Evolutionary conservation across 2,113 vertebrate species (phyloP).

Genomic region (Dascyllus trimaculatus): DNA sequence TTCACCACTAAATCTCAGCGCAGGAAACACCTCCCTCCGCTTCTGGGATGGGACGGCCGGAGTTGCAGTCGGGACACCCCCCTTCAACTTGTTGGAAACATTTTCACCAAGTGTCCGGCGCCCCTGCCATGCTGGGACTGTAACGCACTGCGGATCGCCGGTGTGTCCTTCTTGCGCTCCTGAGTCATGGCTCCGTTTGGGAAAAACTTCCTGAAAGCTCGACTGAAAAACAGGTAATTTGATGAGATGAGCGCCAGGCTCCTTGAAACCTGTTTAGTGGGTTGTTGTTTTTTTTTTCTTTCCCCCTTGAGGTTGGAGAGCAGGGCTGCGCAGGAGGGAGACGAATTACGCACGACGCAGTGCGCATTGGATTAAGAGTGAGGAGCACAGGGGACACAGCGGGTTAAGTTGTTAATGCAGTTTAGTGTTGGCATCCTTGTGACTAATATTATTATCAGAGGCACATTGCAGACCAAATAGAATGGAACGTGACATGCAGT

Average conservation of each 20-base stretch:
- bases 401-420: not conserved
- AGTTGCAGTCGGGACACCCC: conserved; percentile 61
- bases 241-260: conserved; percentile 25
- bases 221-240: conserved; percentile 92
- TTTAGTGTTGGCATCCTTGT: not conserved
- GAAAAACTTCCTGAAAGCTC: conserved; percentile 92
- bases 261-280: conserved; percentile 24
- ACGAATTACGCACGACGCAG: conserved; percentile 20
- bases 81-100: conserved; percentile 51
- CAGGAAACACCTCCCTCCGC: conserved; percentile 62
- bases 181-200: conserved; percentile 93
- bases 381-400: not conserved
- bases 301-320: not conserved
- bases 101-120: conserved; percentile 7
- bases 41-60: conserved; percentile 45
- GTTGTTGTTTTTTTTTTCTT: not conserved
- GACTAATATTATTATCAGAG: no score
- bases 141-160: conserved; percentile 36
- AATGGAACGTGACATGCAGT: not conserved
- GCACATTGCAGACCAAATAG: not conserved
- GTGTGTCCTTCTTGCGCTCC: not conserved
- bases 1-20: conserved; percentile 19
- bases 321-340: not conserved
- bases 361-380: not conserved
- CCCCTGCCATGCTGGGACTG: conserved; percentile 58